These are phyloP conservation scores for Helogale parvula DNA, from an alignment of 2,113 vertebrate species.

Conservation along the genomic window DNA sequence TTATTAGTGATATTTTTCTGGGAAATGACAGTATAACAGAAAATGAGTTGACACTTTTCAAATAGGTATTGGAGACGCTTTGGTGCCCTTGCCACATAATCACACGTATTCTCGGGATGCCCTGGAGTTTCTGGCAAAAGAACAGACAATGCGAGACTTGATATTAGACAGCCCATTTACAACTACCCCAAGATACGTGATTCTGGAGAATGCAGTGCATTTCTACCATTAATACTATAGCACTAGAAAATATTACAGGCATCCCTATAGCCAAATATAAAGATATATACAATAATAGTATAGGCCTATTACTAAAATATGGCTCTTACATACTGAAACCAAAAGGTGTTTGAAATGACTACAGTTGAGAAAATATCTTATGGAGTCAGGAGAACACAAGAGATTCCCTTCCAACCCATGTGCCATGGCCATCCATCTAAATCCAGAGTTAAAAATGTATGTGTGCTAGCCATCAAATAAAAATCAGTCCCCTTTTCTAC, in stretches of 20 bases:
- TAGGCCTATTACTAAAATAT: not conserved
- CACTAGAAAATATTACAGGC: not conserved
- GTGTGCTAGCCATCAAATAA: not conserved
- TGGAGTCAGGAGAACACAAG: not conserved
- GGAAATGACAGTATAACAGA: conserved; percentile 51
- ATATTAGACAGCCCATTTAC: conserved; percentile 16
- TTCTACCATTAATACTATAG: not conserved
- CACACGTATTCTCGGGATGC: not conserved
- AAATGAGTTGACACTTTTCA: conserved; percentile 67
- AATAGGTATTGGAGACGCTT: conserved; percentile 39
- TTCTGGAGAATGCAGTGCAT: not conserved
- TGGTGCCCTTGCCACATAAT: conserved; percentile 28
- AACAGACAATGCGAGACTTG: conserved; percentile 16
- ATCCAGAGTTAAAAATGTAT: conserved; percentile 34
- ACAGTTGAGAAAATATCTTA: not conserved
- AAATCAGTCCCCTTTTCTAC: not conserved
- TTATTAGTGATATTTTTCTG: conserved; percentile 50
- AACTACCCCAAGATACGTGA: not conserved
- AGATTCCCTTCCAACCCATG: not conserved
- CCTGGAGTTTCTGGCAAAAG: conserved; percentile 42
- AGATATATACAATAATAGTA: not conserved
- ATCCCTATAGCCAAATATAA: not conserved
- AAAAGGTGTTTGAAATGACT: not conserved
- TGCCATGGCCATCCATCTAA: not conserved
- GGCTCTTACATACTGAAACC: not conserved